Evolutionary conservation across 2,113 vertebrate species (phyloP), one percentile per base, ranked within the genome.

Genomic region (Myodes glareolus): DNA sequence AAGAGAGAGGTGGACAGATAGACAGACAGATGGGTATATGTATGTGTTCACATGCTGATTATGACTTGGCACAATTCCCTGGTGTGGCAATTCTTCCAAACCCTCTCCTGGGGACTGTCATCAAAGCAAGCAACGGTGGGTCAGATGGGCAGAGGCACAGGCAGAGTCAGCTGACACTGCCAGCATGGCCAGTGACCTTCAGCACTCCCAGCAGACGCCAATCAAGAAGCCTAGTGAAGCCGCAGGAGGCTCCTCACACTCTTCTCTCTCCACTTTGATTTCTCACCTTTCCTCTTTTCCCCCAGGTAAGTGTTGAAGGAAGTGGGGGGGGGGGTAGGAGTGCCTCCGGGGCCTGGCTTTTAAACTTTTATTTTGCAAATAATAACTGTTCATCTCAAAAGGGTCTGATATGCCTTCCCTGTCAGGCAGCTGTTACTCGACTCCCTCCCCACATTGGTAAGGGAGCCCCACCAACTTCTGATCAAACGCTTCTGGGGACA

Each of bases 11-110:
- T 13, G 7, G 70, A 13, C 17, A 29, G 17, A 39, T 4, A 33
- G 0, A 4, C 19, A 36, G 0, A 4, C 21, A 25, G 11, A 10
- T 29, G 8, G 11, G 36, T 23, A 67, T 3, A 25, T 1, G 0
- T 31, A 5, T 39, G 39, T 25, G n/a, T 2, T 47, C n/a, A 88
- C 33, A 70, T 67, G 31, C 31, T 36, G 84, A 87, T 50, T 68
- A 50, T 7, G 42, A 67, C 84, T 36, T 68, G 17, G 42, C 63
- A 19, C 25, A 88, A 29, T 14, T 45, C 12, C 42, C n/a, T 16
- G 45, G n/a, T 45, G 21, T 58, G 67, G 10, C 36, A 50, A 65
- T 63, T 92, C 58, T 72, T 84, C 63, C 65, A 5, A 2, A 19
- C 31, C n/a, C 29, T 94, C 76, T 72, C 17, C 27, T 21, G 33